These are phyloP conservation scores for Periplaneta americana DNA, from an alignment of 1,140 invertebrate genomes.

Conservation along the genomic window DNA sequence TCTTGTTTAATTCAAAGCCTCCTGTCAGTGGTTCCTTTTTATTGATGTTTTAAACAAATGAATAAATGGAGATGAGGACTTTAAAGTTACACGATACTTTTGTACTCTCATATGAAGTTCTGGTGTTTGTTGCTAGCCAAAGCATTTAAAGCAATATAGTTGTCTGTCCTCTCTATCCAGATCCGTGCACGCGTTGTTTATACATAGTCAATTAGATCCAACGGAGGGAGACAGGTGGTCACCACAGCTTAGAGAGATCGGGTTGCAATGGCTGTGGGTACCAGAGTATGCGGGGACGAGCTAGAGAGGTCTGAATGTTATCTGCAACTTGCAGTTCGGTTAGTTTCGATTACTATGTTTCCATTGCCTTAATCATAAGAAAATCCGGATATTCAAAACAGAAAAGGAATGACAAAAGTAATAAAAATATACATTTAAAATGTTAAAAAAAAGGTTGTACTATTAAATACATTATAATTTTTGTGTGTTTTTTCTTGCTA, in stretches of 20 bases:
- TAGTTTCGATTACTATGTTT: constrained; percentile 5
- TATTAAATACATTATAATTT: constrained; percentile 12
- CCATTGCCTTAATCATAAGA: constrained; percentile 8
- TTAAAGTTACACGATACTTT: neutral
- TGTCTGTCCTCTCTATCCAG: neutral
- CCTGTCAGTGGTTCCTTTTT: neutral
- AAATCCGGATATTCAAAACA: neutral
- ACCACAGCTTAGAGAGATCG: no score
- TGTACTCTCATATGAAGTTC: neutral
- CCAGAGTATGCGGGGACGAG: no score
- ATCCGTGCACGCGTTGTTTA: neutral
- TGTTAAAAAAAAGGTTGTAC: neutral
- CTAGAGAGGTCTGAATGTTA: neutral
- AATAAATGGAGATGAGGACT: neutral
- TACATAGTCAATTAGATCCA: neutral
- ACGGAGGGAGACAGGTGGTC: neutral
- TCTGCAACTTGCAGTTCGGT: neutral
- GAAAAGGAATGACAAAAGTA: constrained; percentile 27
- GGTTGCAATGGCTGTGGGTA: no score
- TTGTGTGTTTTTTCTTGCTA: constrained; percentile 25
- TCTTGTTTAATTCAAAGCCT: neutral
- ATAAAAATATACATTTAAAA: constrained; percentile 24
- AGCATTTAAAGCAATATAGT: neutral
- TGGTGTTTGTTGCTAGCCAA: neutral
- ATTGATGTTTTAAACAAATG: neutral